Percentiles rank a stretch among this genome's conserved stretches.
phyloP scores from a whole-genome alignment of 2,888 invertebrate genomes.

The Chaitophorus viminalis region DNA sequence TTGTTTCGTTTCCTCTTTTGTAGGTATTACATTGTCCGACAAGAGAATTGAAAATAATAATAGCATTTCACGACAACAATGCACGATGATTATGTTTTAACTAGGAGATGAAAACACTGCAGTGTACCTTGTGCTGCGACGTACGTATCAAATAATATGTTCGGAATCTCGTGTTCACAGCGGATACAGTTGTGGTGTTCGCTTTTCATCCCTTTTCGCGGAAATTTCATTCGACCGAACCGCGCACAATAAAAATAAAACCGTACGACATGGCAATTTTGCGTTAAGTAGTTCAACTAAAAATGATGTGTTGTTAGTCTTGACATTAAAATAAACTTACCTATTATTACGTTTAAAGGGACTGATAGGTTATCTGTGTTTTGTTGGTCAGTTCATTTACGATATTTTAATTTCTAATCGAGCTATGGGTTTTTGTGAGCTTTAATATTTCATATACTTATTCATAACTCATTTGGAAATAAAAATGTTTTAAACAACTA shows the following conservation, averaged over 20 bases:
- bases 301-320: too few relatives aligned
- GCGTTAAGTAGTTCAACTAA: too few relatives aligned
- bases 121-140: not conserved
- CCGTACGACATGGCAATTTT: too few relatives aligned
- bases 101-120: not conserved
- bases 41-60: conserved; percentile 18
- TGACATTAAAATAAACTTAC: too few relatives aligned
- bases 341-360: too few relatives aligned
- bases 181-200: not conserved
- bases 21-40: not conserved
- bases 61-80: conserved; percentile 20
- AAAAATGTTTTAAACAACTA: too few relatives aligned
- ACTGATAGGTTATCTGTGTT: too few relatives aligned
- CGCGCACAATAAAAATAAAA: not conserved
- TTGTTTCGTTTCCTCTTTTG: conserved; percentile 29
- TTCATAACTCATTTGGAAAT: too few relatives aligned
- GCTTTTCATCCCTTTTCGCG: not conserved
- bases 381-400: too few relatives aligned
- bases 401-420: too few relatives aligned
- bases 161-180: not conserved
- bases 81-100: conserved; percentile 22
- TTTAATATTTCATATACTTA: too few relatives aligned
- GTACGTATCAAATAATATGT: not conserved
- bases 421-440: too few relatives aligned
- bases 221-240: not conserved